Base-by-base conservation (phyloP, 2,888 invertebrate genomes). In the Megalurothrips usitatus region DNA sequence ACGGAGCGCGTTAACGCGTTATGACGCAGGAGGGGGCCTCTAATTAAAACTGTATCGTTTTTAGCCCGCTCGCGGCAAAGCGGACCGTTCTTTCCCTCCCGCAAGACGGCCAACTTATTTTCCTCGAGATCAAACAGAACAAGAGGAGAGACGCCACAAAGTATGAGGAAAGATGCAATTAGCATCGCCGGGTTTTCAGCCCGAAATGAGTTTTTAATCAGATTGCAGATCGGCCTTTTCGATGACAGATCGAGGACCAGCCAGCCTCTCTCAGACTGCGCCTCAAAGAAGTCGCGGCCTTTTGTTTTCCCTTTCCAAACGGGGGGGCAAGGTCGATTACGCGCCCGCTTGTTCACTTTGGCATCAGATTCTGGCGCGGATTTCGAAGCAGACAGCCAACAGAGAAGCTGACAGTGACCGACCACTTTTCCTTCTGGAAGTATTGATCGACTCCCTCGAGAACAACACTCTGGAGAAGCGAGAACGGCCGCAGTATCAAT, bases 121-220 rank as follows among this genome's bases (percentile, higher is more conserved):
- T 43, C 34, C 34, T 43, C 58, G 58, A 58, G 58, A 58, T 58
- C 58, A 58, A 58, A 58, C 58, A 6, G 34, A 58, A 58, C 58
- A n/a, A n/a, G n/a, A n/a, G 58, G 58, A 11, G 34, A 58, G 17
- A 58, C 26, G 26, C 26, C 68, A 26, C 68, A 75, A 75, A 75
- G 23, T n/a, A 11, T 23, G 23, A 11, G 68, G 23, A 26, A 75
- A 75, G 68, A 23, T 26, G 26, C 12, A 75, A 75, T 75, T 75
- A 75, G 26, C 68, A 75, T 75, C 23, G 68, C 34, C 34, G 9
- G n/a, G 58, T 6, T 58, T 58, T 58, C 0, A 14, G 58, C 6
- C 68, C 8, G 68, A 23, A 75, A 75, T 75, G 68, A 26, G 68
- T 26, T 75, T 75, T 75, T 75, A 75, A 75, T 75, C 68, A 26